Base-by-base conservation (phyloP, 2,113 vertebrate species). In the Pseudopipra pipra region DNA sequence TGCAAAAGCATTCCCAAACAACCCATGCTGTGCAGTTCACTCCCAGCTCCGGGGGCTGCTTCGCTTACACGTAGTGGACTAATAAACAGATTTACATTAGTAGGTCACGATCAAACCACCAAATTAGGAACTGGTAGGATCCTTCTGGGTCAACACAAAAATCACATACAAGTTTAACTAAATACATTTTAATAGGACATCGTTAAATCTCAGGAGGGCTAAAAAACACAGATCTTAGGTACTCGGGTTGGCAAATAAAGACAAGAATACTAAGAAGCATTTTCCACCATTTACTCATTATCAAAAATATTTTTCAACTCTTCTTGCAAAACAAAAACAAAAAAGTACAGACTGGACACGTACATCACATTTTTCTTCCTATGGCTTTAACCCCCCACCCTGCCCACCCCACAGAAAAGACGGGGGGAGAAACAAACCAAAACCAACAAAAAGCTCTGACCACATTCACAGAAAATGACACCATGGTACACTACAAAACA, bases 261-360 rank as follows among this genome's bases (percentile, higher is more conserved):
- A 98, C 98, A 98, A 98, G 98, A 98, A 98, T 98, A 98, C 98
- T 98, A 98, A 98, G 97, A 98, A 98, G 98, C 98, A 98, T 98
- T 98, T 98, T 98, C 98, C 98, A 98, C 98, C 98, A 98, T 98
- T 98, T 98, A 98, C 97, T 98, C 98, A 97, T 98, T 99, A 99
- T 99, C 98, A 99, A 99, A 99, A 99, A 99, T 99, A 99, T 98
- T 98, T 98, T 98, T 98, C 98, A 98, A 98, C 98, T 98, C 98
- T 99, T 98, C 98, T 99, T 98, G 98, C 98, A 98, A 98, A 98
- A 98, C 98, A 98, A 97, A 98, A 98, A 98, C 96, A 98, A 97
- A 98, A 97, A 98, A 97, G 97, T 98, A 98, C 98, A 98, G 98
- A 98, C 98, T 96, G 97, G 98, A 99, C 98, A 98, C 97, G 71